Evolutionary conservation across 23 tunicate species (phyloP), one percentile per base, ranked within the genome.

Genomic region (Botrylloides violaceus): DNA sequence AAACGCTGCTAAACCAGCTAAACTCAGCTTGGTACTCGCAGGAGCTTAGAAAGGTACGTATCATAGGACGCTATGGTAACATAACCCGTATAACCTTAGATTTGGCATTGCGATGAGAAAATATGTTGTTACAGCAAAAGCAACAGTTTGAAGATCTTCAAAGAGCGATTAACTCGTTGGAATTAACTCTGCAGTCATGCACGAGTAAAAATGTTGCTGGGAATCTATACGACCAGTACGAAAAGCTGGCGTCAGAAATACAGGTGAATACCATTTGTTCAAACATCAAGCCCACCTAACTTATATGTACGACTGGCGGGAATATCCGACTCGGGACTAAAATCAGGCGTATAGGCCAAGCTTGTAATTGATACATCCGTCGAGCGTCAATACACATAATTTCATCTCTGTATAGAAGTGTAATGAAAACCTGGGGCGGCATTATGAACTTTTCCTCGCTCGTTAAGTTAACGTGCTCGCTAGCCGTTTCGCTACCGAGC

Each of bases 11-110:
- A 7, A 68, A 43, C 21, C 74, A 68, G 29, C 29, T 68, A 0
- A 68, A 68, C 37, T 21, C 74, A 35, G 74, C 74, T 4, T 68
- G 74, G 74, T 68, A 68, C 37, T 68, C 74, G 0, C 74, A 68
- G 37, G 74, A 68, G 28, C 74, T 68, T 28, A 35, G 74, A 21
- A 68, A 68, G 58, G 74, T 68, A 68, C 19, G 70, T n/a, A n/a
- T 0, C n/a, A 0, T 22, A 49, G 58, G 0, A 49, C 0, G 58
- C n/a, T 49, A 49, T 1, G 21, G 20, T 49, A 12, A 19, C 1
- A 1, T 49, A 19, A 49, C 58, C 20, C 58, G 1, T 49, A 21
- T 49, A 49, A 19, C n/a, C n/a, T n/a, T n/a, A n/a, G n/a, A n/a
- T n/a, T n/a, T n/a, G n/a, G n/a, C n/a, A n/a, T n/a, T n/a, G n/a